phyloP scores from a whole-genome alignment of 2,797 vertebrate species.

The Onychomys torridus region DNA sequence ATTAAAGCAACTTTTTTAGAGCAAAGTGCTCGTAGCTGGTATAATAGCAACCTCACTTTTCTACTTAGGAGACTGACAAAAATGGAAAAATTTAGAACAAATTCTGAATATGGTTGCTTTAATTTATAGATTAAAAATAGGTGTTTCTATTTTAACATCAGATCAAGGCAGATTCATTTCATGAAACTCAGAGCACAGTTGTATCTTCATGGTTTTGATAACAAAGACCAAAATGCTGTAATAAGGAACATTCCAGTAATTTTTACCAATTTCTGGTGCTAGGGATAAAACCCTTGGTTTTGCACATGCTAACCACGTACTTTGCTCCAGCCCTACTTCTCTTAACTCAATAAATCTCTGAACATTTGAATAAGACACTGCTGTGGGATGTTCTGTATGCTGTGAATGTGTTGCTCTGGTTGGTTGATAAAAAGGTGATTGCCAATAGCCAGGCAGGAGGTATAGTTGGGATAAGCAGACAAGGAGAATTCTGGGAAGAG shows the following conservation, averaged over 20 bases:
- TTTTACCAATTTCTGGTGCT: not conserved
- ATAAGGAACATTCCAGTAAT: not conserved
- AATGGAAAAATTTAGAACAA: constrained; percentile 29
- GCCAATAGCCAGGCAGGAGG: too few species aligned
- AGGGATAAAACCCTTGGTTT: not conserved
- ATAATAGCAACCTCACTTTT: not conserved
- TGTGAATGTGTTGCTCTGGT: too few species aligned
- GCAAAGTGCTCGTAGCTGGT: not conserved
- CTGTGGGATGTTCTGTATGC: too few species aligned
- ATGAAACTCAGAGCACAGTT: not conserved
- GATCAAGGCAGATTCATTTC: not conserved
- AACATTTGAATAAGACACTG: not conserved
- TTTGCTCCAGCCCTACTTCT: not conserved
- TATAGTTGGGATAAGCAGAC: too few species aligned
- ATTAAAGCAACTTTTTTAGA: not conserved
- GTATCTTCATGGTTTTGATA: constrained; percentile 48
- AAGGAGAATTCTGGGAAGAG: too few species aligned
- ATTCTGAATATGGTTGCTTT: constrained; percentile 44
- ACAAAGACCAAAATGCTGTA: constrained; percentile 38
- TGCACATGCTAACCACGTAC: not conserved
- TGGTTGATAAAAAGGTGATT: too few species aligned
- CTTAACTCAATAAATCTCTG: constrained; percentile 23
- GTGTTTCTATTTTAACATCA: constrained; percentile 45
- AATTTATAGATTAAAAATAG: constrained; percentile 60
- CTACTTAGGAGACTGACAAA: not conserved